Percentiles rank a stretch among this genome's conserved stretches.
Conservation (phyloP, 2,888 invertebrate species). For the Candidula unifasciata region DNA sequence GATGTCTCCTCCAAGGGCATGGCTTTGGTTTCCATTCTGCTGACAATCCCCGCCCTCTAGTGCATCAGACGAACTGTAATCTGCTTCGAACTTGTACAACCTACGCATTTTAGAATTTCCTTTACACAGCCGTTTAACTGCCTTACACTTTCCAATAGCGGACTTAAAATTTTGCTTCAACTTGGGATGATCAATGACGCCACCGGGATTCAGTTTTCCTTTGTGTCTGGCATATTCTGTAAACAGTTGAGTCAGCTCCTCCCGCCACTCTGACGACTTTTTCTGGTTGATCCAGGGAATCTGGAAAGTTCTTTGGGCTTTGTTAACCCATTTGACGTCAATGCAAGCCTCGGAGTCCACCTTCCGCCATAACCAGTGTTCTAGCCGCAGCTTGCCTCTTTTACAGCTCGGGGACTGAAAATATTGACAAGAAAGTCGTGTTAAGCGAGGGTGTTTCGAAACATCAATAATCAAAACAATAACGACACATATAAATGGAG, state of each 20-base stretch:
- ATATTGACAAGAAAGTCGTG: not conserved
- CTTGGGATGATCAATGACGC: not conserved
- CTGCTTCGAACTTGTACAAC: not conserved
- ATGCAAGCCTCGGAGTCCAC: not conserved
- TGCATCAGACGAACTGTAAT: not conserved
- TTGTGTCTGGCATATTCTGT: constrained; percentile 34
- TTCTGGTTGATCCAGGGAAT: not conserved
- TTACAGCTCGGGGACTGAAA: not conserved
- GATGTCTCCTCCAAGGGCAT: not conserved
- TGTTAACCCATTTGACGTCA: constrained; percentile 15
- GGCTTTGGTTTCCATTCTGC: not conserved
- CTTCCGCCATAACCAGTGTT: not conserved
- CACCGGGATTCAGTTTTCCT: not conserved
- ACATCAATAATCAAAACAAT: not conserved
- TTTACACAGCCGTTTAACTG: not conserved
- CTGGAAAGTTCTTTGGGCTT: constrained; percentile 2
- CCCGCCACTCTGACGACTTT: constrained; percentile 3
- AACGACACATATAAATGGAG: not conserved
- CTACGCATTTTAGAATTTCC: not conserved
- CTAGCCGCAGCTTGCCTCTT: not conserved
- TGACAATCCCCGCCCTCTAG: not conserved
- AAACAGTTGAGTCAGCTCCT: not conserved
- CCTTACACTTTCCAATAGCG: constrained; percentile 3
- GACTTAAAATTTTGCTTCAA: constrained; percentile 27
- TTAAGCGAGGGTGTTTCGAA: not conserved